phyloP scores from a whole-genome alignment of 2,888 invertebrate genomes.

The Drosophila kokeensis region DNA sequence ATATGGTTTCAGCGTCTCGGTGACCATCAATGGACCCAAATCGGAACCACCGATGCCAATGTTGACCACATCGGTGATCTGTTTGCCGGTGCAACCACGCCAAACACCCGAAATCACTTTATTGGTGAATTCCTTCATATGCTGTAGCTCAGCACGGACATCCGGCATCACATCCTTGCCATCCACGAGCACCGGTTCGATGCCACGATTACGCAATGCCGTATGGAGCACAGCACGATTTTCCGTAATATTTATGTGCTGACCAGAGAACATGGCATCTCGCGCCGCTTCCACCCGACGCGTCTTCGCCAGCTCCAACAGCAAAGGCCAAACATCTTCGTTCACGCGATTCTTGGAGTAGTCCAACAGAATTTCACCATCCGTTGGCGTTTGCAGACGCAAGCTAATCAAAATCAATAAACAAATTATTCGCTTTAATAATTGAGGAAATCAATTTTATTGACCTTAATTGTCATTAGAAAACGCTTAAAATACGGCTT shows the following conservation, averaged over 20 bases:
- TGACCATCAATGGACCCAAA: slow-evolving; percentile 99
- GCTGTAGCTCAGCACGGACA: slow-evolving; percentile 94
- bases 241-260: slow-evolving; percentile 99
- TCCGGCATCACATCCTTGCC: slow-evolving; percentile 96
- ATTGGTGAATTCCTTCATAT: slow-evolving; percentile 97
- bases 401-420: slow-evolving; percentile 86
- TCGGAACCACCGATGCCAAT: slow-evolving; percentile 99
- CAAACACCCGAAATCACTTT: slow-evolving; percentile 90
- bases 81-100: slow-evolving; percentile 95
- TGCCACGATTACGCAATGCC: slow-evolving; percentile 93
- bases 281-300: slow-evolving; percentile 94
- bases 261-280: slow-evolving; percentile 96
- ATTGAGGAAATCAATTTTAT: slow-evolving; percentile 45
- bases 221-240: slow-evolving; percentile 97
- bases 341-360: slow-evolving; percentile 98
- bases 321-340: slow-evolving; percentile 89
- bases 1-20: slow-evolving; percentile 97
- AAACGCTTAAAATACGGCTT: slow-evolving; percentile 8
- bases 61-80: slow-evolving; percentile 98
- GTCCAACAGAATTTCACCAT: slow-evolving; percentile 97
- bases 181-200: slow-evolving; percentile 90
- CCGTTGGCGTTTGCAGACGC: slow-evolving; percentile 90
- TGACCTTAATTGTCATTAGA: slow-evolving; percentile 53
- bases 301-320: slow-evolving; percentile 92
- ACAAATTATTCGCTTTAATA: slow-evolving; percentile 34